Base-by-base conservation (phyloP, 1,140 invertebrate genomes). In the Cydia fagiglandana region DNA sequence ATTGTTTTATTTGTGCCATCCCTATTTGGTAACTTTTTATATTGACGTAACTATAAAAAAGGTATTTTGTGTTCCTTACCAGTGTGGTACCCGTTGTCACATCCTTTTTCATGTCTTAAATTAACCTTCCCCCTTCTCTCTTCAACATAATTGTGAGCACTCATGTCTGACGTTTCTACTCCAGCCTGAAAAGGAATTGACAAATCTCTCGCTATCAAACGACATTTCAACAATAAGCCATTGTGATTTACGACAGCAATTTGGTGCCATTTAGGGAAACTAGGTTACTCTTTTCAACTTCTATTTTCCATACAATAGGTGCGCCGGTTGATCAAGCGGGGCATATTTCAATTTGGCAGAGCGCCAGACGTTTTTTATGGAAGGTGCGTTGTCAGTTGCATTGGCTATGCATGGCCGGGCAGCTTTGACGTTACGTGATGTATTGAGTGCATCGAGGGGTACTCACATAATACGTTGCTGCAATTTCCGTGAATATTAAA, bases 321-420 rank as follows among this genome's bases (percentile, higher is more conserved):
- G 83, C 84, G 86, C 74, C 79, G 78, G 79, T 84, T 81, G 80
- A 80, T 83, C 76, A 77, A 81, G 73, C 78, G 81, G 86, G 83
- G 82, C 80, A 85, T 84, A 84, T 90, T 85, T 88, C 78, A 86
- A 88, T 88, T 89, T 89, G 83, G 81, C 80, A 28, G 64, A 17
- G 68, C 15, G 80, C 85, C 83, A 88, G 81, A 86, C 76, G 70
- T 85, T 86, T 87, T 87, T 83, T 85, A 79, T 83, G 76, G 74
- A 68, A 83, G 83, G 80, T 83, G 80, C 83, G 84, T 84, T 85
- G 83, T 80, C 45, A 64, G 34, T 77, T 84, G 78, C 83, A 81
- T 80, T 80, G 73, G 64, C 74, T 76, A 30, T 50, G 34, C 66
- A 61, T 41, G 13, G 20, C 28, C 47, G 28, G 10, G 47, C 30